Evolutionary conservation across 2,888 invertebrate genomes (phyloP).

Genomic region (Salticus scenicus): DNA sequence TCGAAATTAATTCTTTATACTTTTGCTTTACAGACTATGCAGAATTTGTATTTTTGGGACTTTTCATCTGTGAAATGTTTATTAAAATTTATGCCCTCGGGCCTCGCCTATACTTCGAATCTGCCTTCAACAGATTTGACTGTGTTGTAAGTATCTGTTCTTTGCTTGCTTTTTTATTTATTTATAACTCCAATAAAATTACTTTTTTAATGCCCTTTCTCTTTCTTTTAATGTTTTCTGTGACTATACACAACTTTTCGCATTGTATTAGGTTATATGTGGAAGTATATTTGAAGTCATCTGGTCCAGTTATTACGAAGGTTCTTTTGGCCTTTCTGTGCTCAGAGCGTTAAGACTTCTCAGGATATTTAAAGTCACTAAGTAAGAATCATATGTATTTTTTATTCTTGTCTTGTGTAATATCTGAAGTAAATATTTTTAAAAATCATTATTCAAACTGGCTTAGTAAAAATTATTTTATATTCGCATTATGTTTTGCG

Average conservation of each 20-base stretch:
- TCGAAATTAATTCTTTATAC: too few relatives aligned
- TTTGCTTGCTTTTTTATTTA: too few relatives aligned
- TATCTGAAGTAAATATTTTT: too few relatives aligned
- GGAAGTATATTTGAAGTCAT: constrained; percentile 99
- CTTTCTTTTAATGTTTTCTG: too few relatives aligned
- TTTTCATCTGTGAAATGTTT: constrained; percentile 99
- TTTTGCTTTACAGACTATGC: constrained; percentile 88
- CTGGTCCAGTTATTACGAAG: constrained; percentile 93
- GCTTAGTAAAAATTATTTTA: too few relatives aligned
- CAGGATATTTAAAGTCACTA: constrained; percentile 96
- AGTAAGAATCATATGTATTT: too few relatives aligned
- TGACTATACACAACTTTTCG: too few relatives aligned
- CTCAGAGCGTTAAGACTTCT: constrained; percentile 96
- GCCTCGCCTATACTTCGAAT: constrained; percentile 92
- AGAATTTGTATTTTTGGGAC: constrained; percentile 97
- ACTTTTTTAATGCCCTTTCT: too few relatives aligned
- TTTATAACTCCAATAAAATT: too few relatives aligned
- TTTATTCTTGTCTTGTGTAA: too few relatives aligned
- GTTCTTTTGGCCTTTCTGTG: constrained; percentile 98
- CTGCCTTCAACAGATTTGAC: constrained; percentile 99
- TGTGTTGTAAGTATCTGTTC: constrained; percentile 91
- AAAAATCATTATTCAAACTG: too few relatives aligned
- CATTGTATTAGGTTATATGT: constrained; percentile 77
- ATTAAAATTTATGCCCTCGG: constrained; percentile 99
- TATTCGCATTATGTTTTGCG: too few relatives aligned